Base-by-base conservation (phyloP, 2,113 vertebrate genomes). In the Petroica traversi region DNA sequence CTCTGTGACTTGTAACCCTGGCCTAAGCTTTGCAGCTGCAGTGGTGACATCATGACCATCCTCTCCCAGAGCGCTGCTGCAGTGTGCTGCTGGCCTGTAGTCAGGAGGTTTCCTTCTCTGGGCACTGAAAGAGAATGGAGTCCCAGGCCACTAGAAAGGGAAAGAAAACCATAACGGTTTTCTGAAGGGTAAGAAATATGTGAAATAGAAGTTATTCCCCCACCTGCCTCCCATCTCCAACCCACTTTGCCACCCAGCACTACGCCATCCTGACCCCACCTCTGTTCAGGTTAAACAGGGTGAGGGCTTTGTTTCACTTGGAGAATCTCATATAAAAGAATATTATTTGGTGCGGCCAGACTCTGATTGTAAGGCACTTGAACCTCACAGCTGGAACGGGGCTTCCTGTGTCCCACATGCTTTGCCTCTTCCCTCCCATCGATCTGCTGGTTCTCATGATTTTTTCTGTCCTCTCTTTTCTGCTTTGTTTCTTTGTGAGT, bases 401-500 rank as follows among this genome's bases (percentile, higher is more conserved):
- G 20, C 67, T 36, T 62, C 61, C 36, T 2, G 3, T 78, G 85
- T 81, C 80, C 88, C 75, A 29, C 0, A 3, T 19, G 62, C 79
- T 96, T 96, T 91, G 89, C 81, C 92, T 88, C 89, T 83, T 73
- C 72, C 81, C 79, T 93, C 75, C 55, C 52, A 40, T 52, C 79
- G 93, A 91, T 89, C 85, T 95, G 80, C 94, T 94, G 74, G 69
- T 85, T 95, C 91, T 91, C 91, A 79, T 62, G 5, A 92, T 91
- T 63, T 87, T 71, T 92, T 93, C 67, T 8, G 0, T 88, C 92
- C 91, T 91, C 95, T 89, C 59, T 90, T 86, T 93, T 91, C 86
- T 95, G 92, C 92, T 95, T 92, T 92, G 36, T 95, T 95, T 94
- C 74, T 94, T 85, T 95, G 95, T 94, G 91, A 96, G 40, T 95